These are phyloP conservation scores for Eupleurogrammus muticus DNA, from an alignment of 2,797 vertebrate species.

Conservation along the genomic window DNA sequence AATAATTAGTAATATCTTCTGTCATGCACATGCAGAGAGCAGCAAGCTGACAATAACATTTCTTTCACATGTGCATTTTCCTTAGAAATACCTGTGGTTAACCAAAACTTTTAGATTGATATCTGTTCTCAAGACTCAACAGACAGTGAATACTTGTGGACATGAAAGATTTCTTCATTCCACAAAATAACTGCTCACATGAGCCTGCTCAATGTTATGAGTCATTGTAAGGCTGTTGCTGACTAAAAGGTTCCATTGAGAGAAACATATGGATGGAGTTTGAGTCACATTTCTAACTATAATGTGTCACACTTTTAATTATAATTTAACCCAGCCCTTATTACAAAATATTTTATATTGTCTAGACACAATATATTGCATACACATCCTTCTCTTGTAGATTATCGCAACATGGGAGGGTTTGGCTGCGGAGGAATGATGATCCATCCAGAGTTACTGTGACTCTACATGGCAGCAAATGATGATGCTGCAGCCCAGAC, in stretches of 20 bases:
- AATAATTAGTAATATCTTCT: neutral
- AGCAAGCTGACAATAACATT: conserved; percentile 1
- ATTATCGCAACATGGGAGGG: neutral
- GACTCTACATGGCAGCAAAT: conserved; percentile 20
- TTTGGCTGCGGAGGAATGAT: neutral
- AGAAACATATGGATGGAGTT: neutral
- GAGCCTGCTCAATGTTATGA: conserved; percentile 20
- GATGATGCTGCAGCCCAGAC: conserved; percentile 7
- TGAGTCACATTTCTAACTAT: neutral
- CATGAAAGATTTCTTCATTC: neutral
- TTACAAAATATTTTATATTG: neutral
- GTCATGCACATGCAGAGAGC: neutral
- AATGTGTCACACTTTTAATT: no score
- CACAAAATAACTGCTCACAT: neutral
- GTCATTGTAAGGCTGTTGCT: conserved; percentile 13
- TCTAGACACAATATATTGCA: neutral
- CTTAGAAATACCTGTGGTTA: neutral
- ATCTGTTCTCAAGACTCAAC: neutral
- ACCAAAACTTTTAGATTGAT: neutral
- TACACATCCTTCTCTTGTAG: neutral
- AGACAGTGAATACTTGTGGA: neutral
- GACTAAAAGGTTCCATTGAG: neutral
- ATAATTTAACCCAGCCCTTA: no score
- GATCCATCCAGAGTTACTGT: neutral
- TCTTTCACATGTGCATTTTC: neutral